Evolutionary conservation across 2,888 invertebrate genomes (phyloP).

Genomic region (Diaperis boleti): DNA sequence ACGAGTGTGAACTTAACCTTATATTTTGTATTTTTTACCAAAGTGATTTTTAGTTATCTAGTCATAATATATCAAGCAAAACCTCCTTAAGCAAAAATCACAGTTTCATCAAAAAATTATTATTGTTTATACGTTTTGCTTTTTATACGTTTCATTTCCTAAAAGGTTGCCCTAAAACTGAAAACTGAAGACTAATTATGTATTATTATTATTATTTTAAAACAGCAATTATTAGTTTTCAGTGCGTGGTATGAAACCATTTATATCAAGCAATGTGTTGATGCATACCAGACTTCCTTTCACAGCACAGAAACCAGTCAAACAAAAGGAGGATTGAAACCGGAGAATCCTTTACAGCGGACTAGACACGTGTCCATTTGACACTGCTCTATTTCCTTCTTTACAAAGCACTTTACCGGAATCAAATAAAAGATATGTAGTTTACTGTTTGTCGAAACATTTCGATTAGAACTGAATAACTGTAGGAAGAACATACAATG

Average conservation of each 20-base stretch:
- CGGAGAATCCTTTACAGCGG: conserved; percentile 42
- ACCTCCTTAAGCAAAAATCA: no score
- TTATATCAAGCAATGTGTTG: conserved; percentile 33
- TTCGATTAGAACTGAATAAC: conserved; percentile 37
- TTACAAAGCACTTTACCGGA: conserved; percentile 38
- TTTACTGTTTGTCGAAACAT: conserved; percentile 28
- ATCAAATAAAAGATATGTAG: conserved; percentile 38
- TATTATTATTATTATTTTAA: no score
- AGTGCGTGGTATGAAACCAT: conserved; percentile 25
- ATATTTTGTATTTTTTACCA: no score
- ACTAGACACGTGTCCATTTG: conserved; percentile 43
- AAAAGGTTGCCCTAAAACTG: no score
- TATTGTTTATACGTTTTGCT: no score
- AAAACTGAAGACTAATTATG: no score
- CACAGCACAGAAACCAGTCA: conserved; percentile 33
- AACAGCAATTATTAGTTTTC: neutral
- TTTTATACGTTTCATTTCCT: no score
- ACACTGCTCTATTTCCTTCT: conserved; percentile 37
- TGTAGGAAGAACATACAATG: conserved; percentile 33
- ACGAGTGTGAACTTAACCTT: no score
- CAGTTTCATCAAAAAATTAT: no score
- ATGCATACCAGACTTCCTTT: conserved; percentile 33
- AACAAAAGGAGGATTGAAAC: conserved; percentile 41
- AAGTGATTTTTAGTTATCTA: no score
- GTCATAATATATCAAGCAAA: no score